These are phyloP conservation scores for Choristoneura rosaceana DNA, from an alignment of 2,888 invertebrate species.

Conservation along the genomic window DNA sequence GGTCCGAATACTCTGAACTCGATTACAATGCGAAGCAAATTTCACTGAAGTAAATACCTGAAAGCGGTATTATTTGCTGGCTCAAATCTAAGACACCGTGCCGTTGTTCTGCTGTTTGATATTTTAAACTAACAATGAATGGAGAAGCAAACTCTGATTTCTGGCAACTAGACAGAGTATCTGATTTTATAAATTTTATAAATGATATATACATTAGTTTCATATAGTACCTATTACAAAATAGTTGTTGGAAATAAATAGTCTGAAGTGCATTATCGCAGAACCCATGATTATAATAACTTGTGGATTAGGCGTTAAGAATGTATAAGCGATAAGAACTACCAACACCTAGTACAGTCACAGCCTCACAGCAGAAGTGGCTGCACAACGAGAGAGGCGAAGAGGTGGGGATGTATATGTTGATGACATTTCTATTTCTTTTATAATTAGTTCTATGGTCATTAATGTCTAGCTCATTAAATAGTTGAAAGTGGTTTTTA, in stretches of 20 bases:
- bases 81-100: slow-evolving; percentile 12
- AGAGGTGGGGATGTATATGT: too few relatives aligned
- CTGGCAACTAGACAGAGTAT: background rate
- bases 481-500: background rate
- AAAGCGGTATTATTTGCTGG: slow-evolving; percentile 26
- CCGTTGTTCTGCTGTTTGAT: slow-evolving; percentile 26
- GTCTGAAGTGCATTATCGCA: too few relatives aligned
- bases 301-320: too few relatives aligned
- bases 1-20: slow-evolving; percentile 8
- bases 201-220: background rate
- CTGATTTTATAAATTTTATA: background rate
- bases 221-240: background rate
- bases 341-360: too few relatives aligned
- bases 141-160: background rate
- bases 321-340: too few relatives aligned
- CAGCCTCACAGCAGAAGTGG: too few relatives aligned
- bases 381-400: too few relatives aligned
- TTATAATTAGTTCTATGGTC: too few relatives aligned
- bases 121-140: slow-evolving; percentile 20
- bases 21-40: slow-evolving; percentile 24
- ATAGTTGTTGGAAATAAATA: background rate
- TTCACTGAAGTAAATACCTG: slow-evolving; percentile 35
- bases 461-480: too few relatives aligned
- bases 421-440: too few relatives aligned
- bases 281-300: too few relatives aligned